Evolutionary conservation across 2,888 invertebrate species (phyloP).

Genomic region (Physocephala rufipes): DNA sequence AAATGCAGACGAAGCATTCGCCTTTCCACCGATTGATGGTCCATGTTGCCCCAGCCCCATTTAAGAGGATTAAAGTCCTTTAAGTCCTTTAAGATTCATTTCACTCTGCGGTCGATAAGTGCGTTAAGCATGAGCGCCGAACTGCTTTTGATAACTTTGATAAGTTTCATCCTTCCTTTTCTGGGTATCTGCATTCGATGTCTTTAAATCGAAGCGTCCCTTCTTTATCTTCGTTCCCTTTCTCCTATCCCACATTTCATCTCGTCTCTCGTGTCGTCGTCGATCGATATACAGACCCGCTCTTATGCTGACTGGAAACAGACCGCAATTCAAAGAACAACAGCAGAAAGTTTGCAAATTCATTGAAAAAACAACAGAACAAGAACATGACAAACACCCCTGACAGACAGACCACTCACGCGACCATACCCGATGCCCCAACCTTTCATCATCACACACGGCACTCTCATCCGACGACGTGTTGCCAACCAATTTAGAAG

Average conservation of each 20-base stretch:
- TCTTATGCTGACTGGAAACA: constrained; percentile 4
- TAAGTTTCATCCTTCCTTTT: background rate
- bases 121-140: constrained; percentile 44
- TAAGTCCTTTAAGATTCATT: constrained; percentile 62
- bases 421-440: background rate
- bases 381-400: constrained; percentile 16
- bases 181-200: background rate
- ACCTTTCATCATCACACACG: background rate
- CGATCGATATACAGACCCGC: background rate
- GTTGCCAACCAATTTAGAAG: constrained; percentile 34
- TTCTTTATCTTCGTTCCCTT: background rate
- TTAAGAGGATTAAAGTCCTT: constrained; percentile 55
- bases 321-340: constrained; percentile 29
- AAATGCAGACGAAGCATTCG: background rate
- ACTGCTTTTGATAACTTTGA: background rate
- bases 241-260: background rate
- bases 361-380: constrained; percentile 26
- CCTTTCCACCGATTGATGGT: background rate
- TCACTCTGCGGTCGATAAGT: constrained; percentile 60
- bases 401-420: too few relatives aligned
- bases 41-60: background rate
- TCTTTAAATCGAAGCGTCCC: background rate
- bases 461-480: background rate
- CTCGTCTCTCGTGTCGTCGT: background rate
- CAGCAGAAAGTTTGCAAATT: constrained; percentile 26